Conservation (phyloP, 2,888 invertebrate species). For the Sminthurinus aureus region DNA sequence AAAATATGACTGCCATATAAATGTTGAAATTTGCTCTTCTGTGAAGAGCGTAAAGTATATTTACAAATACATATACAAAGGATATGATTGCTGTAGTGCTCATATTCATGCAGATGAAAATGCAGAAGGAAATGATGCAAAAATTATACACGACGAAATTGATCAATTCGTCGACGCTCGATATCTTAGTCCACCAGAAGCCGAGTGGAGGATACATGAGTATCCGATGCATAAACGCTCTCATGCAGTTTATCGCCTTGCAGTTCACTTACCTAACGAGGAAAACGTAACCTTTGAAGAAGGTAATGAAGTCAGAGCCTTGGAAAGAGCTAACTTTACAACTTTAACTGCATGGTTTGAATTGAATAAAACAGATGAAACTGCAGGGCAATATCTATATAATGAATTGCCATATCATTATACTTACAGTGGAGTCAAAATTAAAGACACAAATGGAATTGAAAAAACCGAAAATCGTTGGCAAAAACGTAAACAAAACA, state of each 20-base stretch:
- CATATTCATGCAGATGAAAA: neutral
- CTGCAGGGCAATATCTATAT: conserved; percentile 39
- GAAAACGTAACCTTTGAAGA: conserved; percentile 44
- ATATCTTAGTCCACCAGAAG: conserved; percentile 61
- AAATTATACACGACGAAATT: conserved; percentile 60
- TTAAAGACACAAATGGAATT: neutral
- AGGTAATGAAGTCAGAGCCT: conserved; percentile 53
- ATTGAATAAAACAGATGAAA: conserved; percentile 42
- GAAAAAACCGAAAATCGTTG: neutral
- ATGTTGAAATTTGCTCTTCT: conserved; percentile 7
- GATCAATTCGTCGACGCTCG: conserved; percentile 60
- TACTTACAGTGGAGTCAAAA: neutral
- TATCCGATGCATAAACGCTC: conserved; percentile 60
- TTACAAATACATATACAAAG: conserved; percentile 2
- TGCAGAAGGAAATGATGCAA: too few relatives aligned
- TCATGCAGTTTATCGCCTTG: conserved; percentile 61
- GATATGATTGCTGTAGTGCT: neutral
- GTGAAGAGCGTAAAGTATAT: neutral
- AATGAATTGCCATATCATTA: conserved; percentile 41
- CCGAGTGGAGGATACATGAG: conserved; percentile 60
- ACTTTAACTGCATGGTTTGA: conserved; percentile 56
- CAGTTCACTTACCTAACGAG: conserved; percentile 61
- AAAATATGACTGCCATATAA: conserved; percentile 10
- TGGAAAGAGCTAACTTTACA: conserved; percentile 37
- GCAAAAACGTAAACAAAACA: neutral